These are phyloP conservation scores for Thysanoteuthis rhombus DNA, from an alignment of 2,888 invertebrate genomes.

Conservation along the genomic window DNA sequence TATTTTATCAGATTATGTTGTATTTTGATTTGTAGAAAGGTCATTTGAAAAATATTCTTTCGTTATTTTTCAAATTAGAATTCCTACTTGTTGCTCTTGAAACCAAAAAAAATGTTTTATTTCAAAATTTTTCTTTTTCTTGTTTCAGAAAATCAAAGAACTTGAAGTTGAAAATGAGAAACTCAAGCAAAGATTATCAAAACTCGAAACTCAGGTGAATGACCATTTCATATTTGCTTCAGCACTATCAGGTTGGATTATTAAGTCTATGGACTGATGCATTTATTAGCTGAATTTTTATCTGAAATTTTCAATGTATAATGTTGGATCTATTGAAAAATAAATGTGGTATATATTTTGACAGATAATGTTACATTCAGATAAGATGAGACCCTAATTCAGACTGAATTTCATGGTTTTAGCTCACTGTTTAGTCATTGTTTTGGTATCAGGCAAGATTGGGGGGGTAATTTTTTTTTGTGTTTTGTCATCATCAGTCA, in stretches of 20 bases:
- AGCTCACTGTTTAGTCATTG: no score
- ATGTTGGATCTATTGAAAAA: no score
- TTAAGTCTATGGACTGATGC: background rate
- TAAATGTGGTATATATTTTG: no score
- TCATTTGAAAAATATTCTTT: no score
- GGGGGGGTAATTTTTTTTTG: no score
- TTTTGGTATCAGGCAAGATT: no score
- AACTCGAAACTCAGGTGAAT: conserved; percentile 42
- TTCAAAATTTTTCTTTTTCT: conserved; percentile 38
- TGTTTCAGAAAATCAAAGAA: conserved; percentile 70
- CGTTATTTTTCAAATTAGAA: conserved; percentile 23
- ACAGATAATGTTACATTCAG: no score
- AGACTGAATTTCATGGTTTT: no score
- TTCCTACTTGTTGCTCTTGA: background rate
- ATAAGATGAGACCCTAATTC: no score
- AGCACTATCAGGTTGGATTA: background rate
- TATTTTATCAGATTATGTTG: background rate
- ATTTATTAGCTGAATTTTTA: background rate
- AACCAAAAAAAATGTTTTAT: background rate
- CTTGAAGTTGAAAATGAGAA: conserved; percentile 69
- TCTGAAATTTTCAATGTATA: background rate
- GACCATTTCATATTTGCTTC: conserved; percentile 31
- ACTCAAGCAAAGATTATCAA: conserved; percentile 55
- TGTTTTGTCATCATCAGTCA: no score
- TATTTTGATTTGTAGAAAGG: no score